phyloP scores from a whole-genome alignment of 2,888 invertebrate species.

The Phymatocera aterrima region DNA sequence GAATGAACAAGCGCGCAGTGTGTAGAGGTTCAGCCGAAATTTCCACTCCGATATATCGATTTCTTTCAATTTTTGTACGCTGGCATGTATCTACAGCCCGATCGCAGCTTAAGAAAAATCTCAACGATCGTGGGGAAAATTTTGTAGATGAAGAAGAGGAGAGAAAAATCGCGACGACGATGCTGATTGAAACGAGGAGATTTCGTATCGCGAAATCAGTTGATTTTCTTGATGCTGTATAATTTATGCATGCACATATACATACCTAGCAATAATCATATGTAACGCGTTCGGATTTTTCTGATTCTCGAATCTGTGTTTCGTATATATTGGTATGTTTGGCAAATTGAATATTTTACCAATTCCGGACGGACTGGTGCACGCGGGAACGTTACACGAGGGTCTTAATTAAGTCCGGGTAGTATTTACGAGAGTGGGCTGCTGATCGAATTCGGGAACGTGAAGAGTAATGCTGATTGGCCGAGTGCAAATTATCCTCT shows the following conservation, averaged over 20 bases:
- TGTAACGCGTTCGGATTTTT: not conserved
- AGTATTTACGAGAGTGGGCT: conserved; percentile 56
- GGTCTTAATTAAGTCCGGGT: conserved; percentile 59
- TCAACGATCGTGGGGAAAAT: not conserved
- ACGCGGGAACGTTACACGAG: conserved; percentile 43
- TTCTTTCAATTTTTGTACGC: too few relatives aligned
- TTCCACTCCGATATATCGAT: too few relatives aligned
- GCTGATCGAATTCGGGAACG: conserved; percentile 51
- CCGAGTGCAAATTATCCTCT: conserved; percentile 44
- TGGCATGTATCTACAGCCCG: too few relatives aligned
- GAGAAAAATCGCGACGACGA: not conserved
- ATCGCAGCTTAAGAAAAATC: too few relatives aligned
- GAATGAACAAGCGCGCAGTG: not conserved
- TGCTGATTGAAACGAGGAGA: too few relatives aligned
- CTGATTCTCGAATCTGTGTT: not conserved
- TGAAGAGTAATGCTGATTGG: conserved; percentile 55
- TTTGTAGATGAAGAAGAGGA: not conserved
- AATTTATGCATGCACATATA: too few relatives aligned
- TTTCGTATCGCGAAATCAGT: too few relatives aligned
- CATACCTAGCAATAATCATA: too few relatives aligned
- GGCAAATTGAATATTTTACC: conserved; percentile 53
- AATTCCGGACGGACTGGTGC: conserved; percentile 23
- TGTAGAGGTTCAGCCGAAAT: not conserved
- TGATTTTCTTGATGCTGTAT: too few relatives aligned
- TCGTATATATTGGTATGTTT: too few relatives aligned